These are phyloP conservation scores for Peromyscus californicus DNA, from an alignment of 2,113 vertebrate species.

Conservation along the genomic window DNA sequence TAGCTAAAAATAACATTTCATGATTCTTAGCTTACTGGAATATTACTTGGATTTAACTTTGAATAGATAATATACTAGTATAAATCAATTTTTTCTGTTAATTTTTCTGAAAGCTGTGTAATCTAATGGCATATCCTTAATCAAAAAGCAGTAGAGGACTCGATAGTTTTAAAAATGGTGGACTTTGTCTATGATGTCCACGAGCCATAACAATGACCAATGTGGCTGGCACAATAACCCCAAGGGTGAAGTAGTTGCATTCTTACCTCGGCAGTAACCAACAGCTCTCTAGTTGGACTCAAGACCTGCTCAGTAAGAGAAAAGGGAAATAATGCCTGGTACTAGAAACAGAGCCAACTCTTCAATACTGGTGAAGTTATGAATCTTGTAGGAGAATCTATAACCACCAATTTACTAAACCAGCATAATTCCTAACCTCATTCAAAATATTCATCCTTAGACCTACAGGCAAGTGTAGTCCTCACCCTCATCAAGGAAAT, in stretches of 20 bases:
- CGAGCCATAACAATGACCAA: not conserved
- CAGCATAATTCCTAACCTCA: not conserved
- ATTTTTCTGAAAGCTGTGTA: not conserved
- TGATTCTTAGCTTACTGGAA: not conserved
- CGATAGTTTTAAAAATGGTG: not conserved
- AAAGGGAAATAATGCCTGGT: not conserved
- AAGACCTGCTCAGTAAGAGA: not conserved
- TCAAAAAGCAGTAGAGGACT: constrained; percentile 16
- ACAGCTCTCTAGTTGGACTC: not conserved
- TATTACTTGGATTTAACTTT: not conserved
- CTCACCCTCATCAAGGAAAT: not conserved
- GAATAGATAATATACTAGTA: not conserved
- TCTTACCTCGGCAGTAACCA: not conserved
- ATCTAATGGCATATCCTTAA: not conserved
- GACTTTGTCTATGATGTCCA: not conserved
- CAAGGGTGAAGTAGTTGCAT: not conserved
- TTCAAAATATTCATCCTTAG: not conserved
- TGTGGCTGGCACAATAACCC: not conserved
- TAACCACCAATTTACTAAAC: not conserved
- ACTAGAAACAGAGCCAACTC: not conserved
- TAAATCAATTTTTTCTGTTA: not conserved
- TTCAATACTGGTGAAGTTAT: not conserved
- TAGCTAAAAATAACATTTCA: not conserved
- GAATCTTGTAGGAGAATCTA: not conserved
- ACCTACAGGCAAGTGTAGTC: not conserved